These are phyloP conservation scores for Cryptoblepharus egeriae DNA, from an alignment of 2,797 vertebrate species.

Conservation along the genomic window DNA sequence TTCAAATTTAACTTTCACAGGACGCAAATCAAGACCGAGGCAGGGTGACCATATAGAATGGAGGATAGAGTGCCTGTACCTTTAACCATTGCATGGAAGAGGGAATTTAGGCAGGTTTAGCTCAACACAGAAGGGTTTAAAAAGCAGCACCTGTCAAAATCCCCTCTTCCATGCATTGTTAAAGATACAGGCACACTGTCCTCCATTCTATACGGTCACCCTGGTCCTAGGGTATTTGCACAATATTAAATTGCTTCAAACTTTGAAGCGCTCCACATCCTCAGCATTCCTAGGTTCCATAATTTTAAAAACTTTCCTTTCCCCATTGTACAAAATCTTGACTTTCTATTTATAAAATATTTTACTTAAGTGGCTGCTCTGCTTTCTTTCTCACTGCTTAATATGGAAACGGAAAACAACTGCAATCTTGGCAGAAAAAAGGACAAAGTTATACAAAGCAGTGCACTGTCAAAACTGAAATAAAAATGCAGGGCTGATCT, in stretches of 20 bases:
- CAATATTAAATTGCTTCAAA: neutral
- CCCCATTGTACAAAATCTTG: neutral
- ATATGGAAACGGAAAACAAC: slow-evolving; percentile 56
- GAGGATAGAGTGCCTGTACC: too few relatives aligned
- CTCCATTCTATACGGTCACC: too few relatives aligned
- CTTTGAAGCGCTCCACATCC: neutral
- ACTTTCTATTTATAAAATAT: neutral
- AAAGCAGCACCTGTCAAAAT: too few relatives aligned
- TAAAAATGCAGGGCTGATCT: slow-evolving; percentile 71
- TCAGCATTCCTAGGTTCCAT: neutral
- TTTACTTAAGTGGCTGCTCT: slow-evolving; percentile 4
- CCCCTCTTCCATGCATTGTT: too few relatives aligned
- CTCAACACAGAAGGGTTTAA: too few relatives aligned
- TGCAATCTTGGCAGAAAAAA: slow-evolving; percentile 63
- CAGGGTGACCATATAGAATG: too few relatives aligned
- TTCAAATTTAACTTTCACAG: neutral
- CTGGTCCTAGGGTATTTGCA: neutral
- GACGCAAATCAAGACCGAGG: neutral
- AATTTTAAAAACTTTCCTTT: neutral
- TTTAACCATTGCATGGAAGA: too few relatives aligned
- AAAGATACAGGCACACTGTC: too few relatives aligned
- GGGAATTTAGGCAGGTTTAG: too few relatives aligned
- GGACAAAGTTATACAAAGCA: slow-evolving; percentile 57
- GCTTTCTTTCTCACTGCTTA: slow-evolving; percentile 36
- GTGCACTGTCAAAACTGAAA: slow-evolving; percentile 70